A percentile compares a stretch with the other conserved stretches of the same genome.
phyloP scores from a whole-genome alignment of 2,113 vertebrate species.

The Oreochromis aureus region DNA sequence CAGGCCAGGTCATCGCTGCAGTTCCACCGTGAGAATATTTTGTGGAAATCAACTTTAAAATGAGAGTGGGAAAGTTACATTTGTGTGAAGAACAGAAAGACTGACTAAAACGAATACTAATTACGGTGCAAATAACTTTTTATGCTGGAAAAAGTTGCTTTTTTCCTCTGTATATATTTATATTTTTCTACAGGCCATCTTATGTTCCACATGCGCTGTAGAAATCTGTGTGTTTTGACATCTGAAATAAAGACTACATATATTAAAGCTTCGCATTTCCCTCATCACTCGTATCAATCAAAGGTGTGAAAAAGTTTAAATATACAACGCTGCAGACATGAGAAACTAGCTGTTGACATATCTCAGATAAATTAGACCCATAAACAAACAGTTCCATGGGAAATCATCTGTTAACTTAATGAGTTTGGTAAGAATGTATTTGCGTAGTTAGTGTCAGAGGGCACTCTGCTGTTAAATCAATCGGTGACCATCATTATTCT shows the following conservation, averaged over 20 bases:
- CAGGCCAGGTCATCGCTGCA: conserved; percentile 48
- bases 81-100: neutral
- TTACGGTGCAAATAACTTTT: neutral
- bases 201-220: neutral
- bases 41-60: conserved; percentile 52
- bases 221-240: conserved; percentile 23
- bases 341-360: conserved; percentile 54
- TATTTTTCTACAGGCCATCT: neutral
- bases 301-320: conserved; percentile 30
- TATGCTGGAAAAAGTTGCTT: neutral
- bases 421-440: conserved; percentile 27
- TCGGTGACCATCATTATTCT: conserved; percentile 34
- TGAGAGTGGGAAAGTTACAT: neutral
- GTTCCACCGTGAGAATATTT: conserved; percentile 29
- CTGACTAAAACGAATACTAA: neutral
- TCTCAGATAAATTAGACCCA: conserved; percentile 39
- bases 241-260: conserved; percentile 21
- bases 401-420: conserved; percentile 47
- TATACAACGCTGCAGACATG: conserved; percentile 47
- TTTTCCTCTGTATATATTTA: neutral
- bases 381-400: conserved; percentile 46
- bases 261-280: conserved; percentile 21
- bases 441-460: conserved; percentile 12
- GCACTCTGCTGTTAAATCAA: conserved; percentile 30
- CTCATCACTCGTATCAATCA: conserved; percentile 47